Evolutionary conservation across 2,888 invertebrate species (phyloP).

Genomic region (Hypolimnas misippus): DNA sequence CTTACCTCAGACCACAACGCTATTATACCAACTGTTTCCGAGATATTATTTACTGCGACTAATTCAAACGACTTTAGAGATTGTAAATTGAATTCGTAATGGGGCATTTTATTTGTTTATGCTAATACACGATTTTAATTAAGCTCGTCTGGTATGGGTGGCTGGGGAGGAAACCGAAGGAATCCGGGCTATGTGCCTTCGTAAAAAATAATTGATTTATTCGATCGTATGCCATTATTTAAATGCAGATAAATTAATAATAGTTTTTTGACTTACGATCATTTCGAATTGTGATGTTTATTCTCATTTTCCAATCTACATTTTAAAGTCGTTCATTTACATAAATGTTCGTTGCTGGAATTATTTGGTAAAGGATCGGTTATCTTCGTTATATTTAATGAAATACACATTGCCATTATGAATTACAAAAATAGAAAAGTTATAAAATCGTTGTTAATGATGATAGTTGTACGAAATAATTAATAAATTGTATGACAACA

Average conservation of each 20-base stretch:
- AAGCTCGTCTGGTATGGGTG: constrained; percentile 57
- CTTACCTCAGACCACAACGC: constrained; percentile 46
- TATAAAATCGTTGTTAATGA: background rate
- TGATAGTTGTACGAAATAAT: no score
- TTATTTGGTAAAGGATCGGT: constrained; percentile 18
- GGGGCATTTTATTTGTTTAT: constrained; percentile 83
- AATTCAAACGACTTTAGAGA: constrained; percentile 79
- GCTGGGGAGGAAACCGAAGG: constrained; percentile 48
- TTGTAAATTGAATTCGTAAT: constrained; percentile 84
- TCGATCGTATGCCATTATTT: constrained; percentile 74
- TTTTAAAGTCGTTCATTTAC: constrained; percentile 21
- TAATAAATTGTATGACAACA: no score
- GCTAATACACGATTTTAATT: constrained; percentile 82
- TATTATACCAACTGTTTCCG: constrained; percentile 68
- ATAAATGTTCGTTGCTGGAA: constrained; percentile 21
- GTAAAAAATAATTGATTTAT: constrained; percentile 63
- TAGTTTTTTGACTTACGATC: constrained; percentile 50
- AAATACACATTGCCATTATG: background rate
- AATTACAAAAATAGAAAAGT: background rate
- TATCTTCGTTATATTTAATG: constrained; percentile 4
- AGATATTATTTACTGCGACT: constrained; percentile 81
- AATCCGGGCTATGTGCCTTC: constrained; percentile 58
- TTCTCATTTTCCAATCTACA: constrained; percentile 26
- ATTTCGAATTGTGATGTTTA: constrained; percentile 26
- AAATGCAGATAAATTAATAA: constrained; percentile 61